A percentile compares a stretch with the other conserved stretches of the same genome.
These are phyloP conservation scores for Neodon shergylaensis DNA, from an alignment of 2,113 vertebrate genomes.

Conservation along the genomic window DNA sequence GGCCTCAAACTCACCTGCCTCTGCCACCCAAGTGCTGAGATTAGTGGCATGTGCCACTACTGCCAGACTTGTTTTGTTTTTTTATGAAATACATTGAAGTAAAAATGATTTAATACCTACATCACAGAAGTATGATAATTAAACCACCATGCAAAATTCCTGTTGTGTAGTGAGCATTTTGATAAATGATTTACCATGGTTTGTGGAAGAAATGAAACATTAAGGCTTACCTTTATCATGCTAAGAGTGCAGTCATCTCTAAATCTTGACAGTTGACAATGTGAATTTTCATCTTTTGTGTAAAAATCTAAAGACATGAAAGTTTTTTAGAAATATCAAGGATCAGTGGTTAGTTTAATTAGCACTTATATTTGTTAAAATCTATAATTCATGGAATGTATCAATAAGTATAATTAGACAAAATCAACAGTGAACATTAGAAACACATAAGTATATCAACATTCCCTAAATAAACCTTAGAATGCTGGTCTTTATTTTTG, in stretches of 20 bases:
- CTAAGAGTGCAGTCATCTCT: conserved; percentile 75
- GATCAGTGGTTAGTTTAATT: conserved; percentile 33
- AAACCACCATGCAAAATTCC: conserved; percentile 7
- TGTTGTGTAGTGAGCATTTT: not conserved
- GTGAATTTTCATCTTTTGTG: conserved; percentile 52
- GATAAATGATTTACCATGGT: not conserved
- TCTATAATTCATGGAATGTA: not conserved
- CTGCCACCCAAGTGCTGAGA: too few relatives aligned
- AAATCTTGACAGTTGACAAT: conserved; percentile 39
- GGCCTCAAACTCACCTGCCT: too few relatives aligned
- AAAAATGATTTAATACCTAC: conserved; percentile 36
- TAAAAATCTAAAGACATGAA: conserved; percentile 61
- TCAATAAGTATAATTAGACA: not conserved
- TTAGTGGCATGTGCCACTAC: too few relatives aligned
- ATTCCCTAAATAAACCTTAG: not conserved
- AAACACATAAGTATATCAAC: not conserved
- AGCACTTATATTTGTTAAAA: conserved; percentile 28
- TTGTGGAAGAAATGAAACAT: not conserved
- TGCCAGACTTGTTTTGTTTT: not conserved
- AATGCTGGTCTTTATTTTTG: not conserved
- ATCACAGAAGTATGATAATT: conserved; percentile 39
- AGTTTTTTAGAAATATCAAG: conserved; percentile 67
- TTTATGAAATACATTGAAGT: conserved; percentile 27
- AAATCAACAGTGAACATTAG: not conserved
- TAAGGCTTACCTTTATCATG: conserved; percentile 85